Conservation (phyloP, 2,113 vertebrate genomes). For the Lophius piscatorius region DNA sequence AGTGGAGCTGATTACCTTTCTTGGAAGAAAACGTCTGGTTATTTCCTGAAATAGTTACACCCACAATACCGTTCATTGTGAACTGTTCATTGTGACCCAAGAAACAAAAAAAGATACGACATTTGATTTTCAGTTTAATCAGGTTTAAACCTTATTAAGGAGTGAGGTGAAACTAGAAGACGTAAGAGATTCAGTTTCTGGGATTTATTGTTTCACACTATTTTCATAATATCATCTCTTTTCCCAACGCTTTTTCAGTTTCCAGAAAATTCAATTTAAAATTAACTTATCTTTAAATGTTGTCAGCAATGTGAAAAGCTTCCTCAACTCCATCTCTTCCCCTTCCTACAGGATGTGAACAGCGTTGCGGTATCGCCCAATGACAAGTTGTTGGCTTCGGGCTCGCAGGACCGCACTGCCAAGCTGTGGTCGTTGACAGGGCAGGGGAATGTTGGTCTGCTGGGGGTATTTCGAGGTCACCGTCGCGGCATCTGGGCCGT, state of each 20-base stretch:
- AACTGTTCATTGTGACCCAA: too few relatives aligned
- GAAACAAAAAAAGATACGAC: not conserved
- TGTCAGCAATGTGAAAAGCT: not conserved
- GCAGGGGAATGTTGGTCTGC: constrained; percentile 71
- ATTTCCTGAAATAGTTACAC: too few relatives aligned
- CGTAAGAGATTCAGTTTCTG: not conserved
- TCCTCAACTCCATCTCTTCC: not conserved
- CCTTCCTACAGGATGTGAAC: constrained; percentile 87
- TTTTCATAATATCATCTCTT: too few relatives aligned
- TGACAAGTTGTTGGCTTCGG: constrained; percentile 92
- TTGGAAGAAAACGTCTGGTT: too few relatives aligned
- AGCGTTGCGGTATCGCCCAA: constrained; percentile 92
- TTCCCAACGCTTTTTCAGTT: not conserved
- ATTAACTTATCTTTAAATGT: not conserved
- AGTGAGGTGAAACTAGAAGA: not conserved
- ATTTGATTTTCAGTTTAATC: too few relatives aligned
- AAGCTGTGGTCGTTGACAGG: constrained; percentile 88
- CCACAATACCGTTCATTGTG: too few relatives aligned
- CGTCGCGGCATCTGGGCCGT: constrained; percentile 92
- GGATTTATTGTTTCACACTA: too few relatives aligned
- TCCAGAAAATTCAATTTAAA: too few relatives aligned
- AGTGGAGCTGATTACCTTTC: not conserved
- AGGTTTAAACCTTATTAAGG: too few relatives aligned
- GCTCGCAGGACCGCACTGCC: constrained; percentile 92
- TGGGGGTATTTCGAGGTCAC: constrained; percentile 91